These are phyloP conservation scores for Gallinago paraguaiae DNA, from an alignment of 2,113 vertebrate genomes.

Conservation along the genomic window DNA sequence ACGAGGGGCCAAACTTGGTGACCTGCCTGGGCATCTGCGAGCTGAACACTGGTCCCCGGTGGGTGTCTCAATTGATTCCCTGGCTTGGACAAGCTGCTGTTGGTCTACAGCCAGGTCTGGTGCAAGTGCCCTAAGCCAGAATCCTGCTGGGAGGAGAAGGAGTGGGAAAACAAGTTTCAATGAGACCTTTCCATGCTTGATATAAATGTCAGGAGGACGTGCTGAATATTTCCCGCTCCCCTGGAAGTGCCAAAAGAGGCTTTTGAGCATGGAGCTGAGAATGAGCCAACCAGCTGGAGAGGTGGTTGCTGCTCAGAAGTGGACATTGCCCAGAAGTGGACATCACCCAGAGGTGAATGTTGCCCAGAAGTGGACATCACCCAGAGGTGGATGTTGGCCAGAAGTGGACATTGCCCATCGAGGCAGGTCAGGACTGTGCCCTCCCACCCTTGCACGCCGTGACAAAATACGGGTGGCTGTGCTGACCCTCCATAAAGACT, in stretches of 20 bases:
- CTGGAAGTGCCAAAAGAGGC: neutral
- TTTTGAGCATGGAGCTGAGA: neutral
- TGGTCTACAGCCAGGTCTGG: neutral
- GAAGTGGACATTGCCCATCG: neutral
- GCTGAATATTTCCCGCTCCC: neutral
- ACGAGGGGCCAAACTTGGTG: neutral
- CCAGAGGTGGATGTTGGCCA: neutral
- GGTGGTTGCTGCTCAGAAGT: rapidly evolving
- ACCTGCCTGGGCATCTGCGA: rapidly evolving
- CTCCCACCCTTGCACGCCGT: rapidly evolving
- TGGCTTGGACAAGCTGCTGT: neutral
- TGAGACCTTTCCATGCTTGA: neutral
- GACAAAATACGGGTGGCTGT: rapidly evolving
- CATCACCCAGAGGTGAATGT: neutral
- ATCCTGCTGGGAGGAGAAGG: neutral
- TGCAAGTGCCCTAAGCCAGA: neutral
- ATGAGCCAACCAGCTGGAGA: neutral
- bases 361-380: neutral
- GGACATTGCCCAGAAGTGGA: neutral
- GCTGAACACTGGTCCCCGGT: too few species aligned
- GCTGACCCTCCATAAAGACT: neutral
- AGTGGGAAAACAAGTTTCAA: neutral
- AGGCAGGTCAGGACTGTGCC: neutral
- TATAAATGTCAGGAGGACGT: neutral
- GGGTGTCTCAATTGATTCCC: neutral